A percentile compares a stretch with the other conserved stretches of the same genome.
Evolutionary conservation across 2,797 vertebrate species (phyloP).

Genomic region (Notamacropus eugenii): DNA sequence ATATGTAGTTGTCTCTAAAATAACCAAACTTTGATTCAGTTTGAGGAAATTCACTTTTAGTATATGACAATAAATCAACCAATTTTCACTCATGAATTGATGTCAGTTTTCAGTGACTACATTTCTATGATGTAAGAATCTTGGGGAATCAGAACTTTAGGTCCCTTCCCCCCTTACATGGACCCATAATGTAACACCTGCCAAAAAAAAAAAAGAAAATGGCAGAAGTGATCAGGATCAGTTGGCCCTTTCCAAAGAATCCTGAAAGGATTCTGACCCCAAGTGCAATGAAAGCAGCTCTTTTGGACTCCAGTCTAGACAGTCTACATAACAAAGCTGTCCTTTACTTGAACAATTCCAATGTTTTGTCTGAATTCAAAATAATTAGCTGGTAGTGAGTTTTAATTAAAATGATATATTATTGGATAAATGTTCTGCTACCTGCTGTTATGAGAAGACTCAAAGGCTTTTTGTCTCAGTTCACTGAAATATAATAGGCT

Average conservation of each 20-base stretch:
- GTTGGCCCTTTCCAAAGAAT: constrained; percentile 19
- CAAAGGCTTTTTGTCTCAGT: constrained; percentile 4
- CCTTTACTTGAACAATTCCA: neutral
- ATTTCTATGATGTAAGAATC: constrained; percentile 38
- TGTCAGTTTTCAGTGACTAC: constrained; percentile 54
- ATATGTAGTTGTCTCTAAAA: constrained; percentile 48
- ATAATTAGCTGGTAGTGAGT: constrained; percentile 18
- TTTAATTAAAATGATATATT: constrained; percentile 1
- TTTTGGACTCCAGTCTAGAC: neutral
- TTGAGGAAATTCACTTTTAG: neutral
- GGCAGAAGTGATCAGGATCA: neutral
- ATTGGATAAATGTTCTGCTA: neutral
- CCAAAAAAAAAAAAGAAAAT: neutral
- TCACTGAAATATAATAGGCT: constrained; percentile 33
- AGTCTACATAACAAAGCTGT: neutral
- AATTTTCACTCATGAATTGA: neutral
- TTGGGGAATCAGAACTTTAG: constrained; percentile 54
- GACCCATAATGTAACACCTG: neutral
- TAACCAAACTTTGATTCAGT: neutral
- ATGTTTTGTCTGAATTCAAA: constrained; percentile 46
- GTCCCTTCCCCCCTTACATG: neutral
- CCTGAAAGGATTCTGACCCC: neutral
- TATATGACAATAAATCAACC: neutral
- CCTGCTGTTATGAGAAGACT: constrained; percentile 38
- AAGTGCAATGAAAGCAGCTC: neutral